phyloP scores from a whole-genome alignment of 1,140 invertebrate species.

The Heliconius melpomene region DNA sequence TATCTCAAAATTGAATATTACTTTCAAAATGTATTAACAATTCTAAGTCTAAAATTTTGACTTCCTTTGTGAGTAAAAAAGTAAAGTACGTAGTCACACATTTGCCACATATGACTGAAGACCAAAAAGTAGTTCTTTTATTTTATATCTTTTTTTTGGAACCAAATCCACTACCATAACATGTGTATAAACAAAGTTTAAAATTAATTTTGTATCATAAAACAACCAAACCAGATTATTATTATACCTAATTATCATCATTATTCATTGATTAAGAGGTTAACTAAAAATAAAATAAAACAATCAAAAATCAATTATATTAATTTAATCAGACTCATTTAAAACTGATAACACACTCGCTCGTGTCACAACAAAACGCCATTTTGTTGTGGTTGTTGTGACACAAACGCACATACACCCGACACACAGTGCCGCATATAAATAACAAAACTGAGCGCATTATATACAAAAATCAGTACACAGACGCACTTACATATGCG shows the following conservation, averaged over 20 bases:
- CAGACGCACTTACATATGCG: conserved; percentile 8
- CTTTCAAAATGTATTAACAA: too few relatives aligned
- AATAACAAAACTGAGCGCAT: conserved; percentile 47
- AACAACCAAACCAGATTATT: neutral
- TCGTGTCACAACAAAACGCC: conserved; percentile 51
- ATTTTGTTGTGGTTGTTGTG: conserved; percentile 44
- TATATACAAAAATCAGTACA: conserved; percentile 56
- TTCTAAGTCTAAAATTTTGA: too few relatives aligned
- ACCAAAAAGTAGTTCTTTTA: too few relatives aligned
- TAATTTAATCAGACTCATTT: conserved; percentile 79
- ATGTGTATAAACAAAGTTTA: too few relatives aligned
- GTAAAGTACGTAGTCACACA: too few relatives aligned
- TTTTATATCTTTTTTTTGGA: too few relatives aligned
- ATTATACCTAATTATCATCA: neutral
- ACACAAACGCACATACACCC: conserved; percentile 47
- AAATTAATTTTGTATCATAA: too few relatives aligned
- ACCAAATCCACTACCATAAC: too few relatives aligned
- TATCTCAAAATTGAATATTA: too few relatives aligned
- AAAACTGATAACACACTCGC: conserved; percentile 69
- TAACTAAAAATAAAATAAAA: conserved; percentile 48
- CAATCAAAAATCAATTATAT: conserved; percentile 54
- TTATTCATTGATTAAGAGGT: neutral
- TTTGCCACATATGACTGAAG: too few relatives aligned
- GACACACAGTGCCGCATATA: conserved; percentile 69
- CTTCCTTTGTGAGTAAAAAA: too few relatives aligned